These are phyloP conservation scores for Eueremaeus valkanovi DNA, from an alignment of 2,888 invertebrate genomes.

Conservation along the genomic window DNA sequence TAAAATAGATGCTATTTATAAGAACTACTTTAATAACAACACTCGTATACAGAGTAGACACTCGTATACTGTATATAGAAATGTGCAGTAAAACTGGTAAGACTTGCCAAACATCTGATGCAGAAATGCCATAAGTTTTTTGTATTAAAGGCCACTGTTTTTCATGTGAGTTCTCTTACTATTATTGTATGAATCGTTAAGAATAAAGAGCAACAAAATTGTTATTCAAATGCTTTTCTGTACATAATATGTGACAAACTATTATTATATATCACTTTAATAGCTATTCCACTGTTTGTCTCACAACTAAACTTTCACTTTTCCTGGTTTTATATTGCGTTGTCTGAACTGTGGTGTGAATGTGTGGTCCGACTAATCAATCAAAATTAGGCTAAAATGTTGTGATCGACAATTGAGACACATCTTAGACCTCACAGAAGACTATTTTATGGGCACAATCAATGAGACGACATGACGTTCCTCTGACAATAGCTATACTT, in stretches of 20 bases:
- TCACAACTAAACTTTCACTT: slow-evolving; percentile 22
- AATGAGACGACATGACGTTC: slow-evolving; percentile 32
- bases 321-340: neutral
- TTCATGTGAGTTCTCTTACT: neutral
- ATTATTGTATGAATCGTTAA: neutral
- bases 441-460: slow-evolving; percentile 19
- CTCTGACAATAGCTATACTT: neutral
- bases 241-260: slow-evolving; percentile 7
- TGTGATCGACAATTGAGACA: slow-evolving; percentile 38
- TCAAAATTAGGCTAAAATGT: slow-evolving; percentile 39
- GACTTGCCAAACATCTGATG: neutral
- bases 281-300: slow-evolving; percentile 9
- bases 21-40: too few relatives aligned
- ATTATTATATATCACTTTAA: slow-evolving; percentile 28
- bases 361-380: slow-evolving; percentile 40
- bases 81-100: neutral
- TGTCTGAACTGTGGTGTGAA: neutral
- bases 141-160: too few relatives aligned
- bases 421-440: slow-evolving; percentile 29
- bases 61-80: too few relatives aligned
- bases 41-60: too few relatives aligned
- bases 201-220: slow-evolving; percentile 1
- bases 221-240: neutral
- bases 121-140: neutral
- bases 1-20: too few relatives aligned